Percentiles rank a stretch among this genome's conserved stretches.
phyloP scores from a whole-genome alignment of 2,888 invertebrate genomes.

The Escarpia spicata region DNA sequence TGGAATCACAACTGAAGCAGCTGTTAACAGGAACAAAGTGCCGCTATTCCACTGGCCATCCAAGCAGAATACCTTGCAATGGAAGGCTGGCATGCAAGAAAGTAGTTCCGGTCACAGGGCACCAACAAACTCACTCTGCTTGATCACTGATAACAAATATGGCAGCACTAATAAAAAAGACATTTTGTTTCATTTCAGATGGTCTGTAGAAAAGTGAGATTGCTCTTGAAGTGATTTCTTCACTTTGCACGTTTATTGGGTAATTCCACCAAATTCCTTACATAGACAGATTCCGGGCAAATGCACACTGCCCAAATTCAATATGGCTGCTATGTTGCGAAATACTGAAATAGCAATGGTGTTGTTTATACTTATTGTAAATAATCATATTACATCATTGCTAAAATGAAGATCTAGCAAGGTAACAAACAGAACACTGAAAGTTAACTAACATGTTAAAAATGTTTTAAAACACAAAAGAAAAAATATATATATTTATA shows the following conservation, averaged over 20 bases:
- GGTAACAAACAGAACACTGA: background rate
- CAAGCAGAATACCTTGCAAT: background rate
- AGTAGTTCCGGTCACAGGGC: background rate
- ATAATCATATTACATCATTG: background rate
- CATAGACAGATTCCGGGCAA: background rate
- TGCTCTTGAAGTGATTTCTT: background rate
- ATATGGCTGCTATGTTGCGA: background rate
- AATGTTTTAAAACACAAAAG: background rate
- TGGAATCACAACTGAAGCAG: background rate
- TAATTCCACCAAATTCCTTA: background rate
- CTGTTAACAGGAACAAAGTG: background rate
- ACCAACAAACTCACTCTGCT: background rate
- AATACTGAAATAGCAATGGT: background rate
- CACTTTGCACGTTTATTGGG: background rate
- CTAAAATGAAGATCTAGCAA: background rate
- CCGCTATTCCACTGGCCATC: background rate
- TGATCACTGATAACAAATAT: background rate
- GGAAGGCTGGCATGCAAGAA: background rate
- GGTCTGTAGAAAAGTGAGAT: background rate
- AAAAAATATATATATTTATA: no score
- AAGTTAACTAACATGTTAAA: background rate
- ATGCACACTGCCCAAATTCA: conserved; percentile 4
- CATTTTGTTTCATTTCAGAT: background rate
- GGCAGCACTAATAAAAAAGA: background rate
- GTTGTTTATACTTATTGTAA: background rate